Evolutionary conservation across 2,113 vertebrate genomes (phyloP).

Genomic region (Pongo abelii): DNA sequence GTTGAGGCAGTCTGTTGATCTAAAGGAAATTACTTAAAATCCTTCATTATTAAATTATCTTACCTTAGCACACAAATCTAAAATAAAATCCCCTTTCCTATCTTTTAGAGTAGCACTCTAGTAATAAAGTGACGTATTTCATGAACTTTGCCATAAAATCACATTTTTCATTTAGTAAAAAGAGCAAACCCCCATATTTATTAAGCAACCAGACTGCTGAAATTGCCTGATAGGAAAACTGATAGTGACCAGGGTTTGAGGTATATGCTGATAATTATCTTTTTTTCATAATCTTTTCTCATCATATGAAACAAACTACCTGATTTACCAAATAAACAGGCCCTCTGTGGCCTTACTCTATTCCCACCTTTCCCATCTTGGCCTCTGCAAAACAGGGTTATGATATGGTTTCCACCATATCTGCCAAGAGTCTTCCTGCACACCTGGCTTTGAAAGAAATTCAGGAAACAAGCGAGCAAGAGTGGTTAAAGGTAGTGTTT

Average conservation of each 20-base stretch:
- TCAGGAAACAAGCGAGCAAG: neutral
- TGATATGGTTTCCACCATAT: neutral
- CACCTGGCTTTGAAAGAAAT: neutral
- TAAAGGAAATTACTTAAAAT: slow-evolving; percentile 38
- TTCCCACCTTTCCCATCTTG: neutral
- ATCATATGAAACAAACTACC: neutral
- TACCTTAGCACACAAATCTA: neutral
- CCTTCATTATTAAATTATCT: slow-evolving; percentile 26
- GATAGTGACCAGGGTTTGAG: neutral
- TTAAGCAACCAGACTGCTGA: neutral
- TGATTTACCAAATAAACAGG: neutral
- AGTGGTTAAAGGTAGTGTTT: neutral
- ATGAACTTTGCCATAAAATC: neutral
- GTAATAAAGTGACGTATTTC: neutral
- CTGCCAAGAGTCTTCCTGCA: neutral
- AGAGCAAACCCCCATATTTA: neutral
- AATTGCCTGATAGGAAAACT: neutral
- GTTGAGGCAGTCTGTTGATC: slow-evolving; percentile 4
- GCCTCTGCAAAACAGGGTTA: neutral
- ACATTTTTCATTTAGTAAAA: slow-evolving; percentile 23
- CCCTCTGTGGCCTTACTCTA: neutral
- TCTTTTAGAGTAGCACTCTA: neutral
- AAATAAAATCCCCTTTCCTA: slow-evolving; percentile 23
- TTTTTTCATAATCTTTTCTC: neutral
- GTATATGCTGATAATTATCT: neutral